Evolutionary conservation across 2,888 invertebrate species (phyloP), one percentile per base, ranked within the genome.

Genomic region (Lamproptera curius): DNA sequence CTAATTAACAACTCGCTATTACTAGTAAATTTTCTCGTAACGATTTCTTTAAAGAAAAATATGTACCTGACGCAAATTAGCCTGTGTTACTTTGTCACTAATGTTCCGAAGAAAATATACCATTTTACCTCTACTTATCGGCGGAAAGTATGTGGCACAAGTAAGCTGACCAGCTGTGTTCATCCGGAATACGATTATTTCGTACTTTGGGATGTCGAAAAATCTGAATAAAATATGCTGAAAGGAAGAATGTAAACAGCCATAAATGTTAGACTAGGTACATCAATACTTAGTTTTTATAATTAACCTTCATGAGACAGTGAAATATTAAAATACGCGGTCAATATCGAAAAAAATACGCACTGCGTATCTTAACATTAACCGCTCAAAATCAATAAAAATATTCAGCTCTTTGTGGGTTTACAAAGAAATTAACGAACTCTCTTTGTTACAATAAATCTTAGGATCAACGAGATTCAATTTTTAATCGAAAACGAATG

Each of bases 31-130:
- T 36, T 20, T 26, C 5, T 11, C 20, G 13, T 16, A 35, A 43
- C 14, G 35, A 26, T 23, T 26, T 34, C 14, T 14, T 23, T 26
- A 50, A n/a, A 28, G n/a, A 28, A 28, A 10, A 28, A 28, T 10
- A 9, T 49, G 52, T 63, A 80, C 85, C 72, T 73, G 52, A 3
- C 76, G 73, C 55, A 75, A 74, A 57, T 94, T 94, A 0, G 86
- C 78, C 49, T 81, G 89, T 0, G 92, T 92, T 6, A 97, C 81
- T 42, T 85, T 86, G 2, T 89, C 90, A 5, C 90, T 88, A 2
- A 75, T 65, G 55, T 90, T 92, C 59, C 94, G 92, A 20, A 95
- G 88, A 69, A 97, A 97, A 71, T 96, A 97, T 0, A 91, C 86
- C 42, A 91, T 88, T 80, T 95, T 95, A 9, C 90, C 86, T 62